Conservation (phyloP, 2,888 invertebrate genomes). For the Disparrhopalites patrizii region DNA sequence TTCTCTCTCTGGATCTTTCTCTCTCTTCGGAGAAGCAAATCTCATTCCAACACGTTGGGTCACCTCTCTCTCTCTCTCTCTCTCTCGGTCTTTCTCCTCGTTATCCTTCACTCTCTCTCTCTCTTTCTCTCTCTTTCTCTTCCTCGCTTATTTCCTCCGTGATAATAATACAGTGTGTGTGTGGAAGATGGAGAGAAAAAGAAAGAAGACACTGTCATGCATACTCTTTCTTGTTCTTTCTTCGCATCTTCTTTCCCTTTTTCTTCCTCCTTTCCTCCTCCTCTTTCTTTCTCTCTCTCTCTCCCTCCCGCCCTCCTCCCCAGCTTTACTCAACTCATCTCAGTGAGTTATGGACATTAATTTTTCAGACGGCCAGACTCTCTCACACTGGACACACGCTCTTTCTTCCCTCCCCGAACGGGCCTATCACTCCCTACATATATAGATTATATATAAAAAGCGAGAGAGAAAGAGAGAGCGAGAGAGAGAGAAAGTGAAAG, state of each 20-base stretch:
- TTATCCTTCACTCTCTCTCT: slow-evolving; percentile 3
- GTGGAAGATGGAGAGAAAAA: not conserved
- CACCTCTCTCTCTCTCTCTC: slow-evolving; percentile 25
- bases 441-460: slow-evolving; percentile 8
- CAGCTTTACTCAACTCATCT: slow-evolving; percentile 44
- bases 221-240: not conserved
- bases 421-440: not conserved
- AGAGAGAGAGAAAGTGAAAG: too few relatives aligned
- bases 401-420: not conserved
- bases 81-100: slow-evolving; percentile 10
- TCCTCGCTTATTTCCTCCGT: too few relatives aligned
- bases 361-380: slow-evolving; percentile 45
- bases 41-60: slow-evolving; percentile 40
- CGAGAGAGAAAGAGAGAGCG: too few relatives aligned
- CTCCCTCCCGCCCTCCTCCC: not conserved
- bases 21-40: slow-evolving; percentile 27
- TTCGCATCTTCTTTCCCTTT: too few relatives aligned
- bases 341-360: slow-evolving; percentile 48
- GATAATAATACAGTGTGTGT: too few relatives aligned
- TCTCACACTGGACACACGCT: slow-evolving; percentile 28
- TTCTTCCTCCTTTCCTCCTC: slow-evolving; percentile 12
- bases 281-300: slow-evolving; percentile 4
- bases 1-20: slow-evolving; percentile 24
- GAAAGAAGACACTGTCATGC: slow-evolving; percentile 1
- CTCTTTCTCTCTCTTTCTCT: slow-evolving; percentile 3